Evolutionary conservation across 2,113 vertebrate species (phyloP), one percentile per base, ranked within the genome.

Genomic region (Oceanites oceanicus): DNA sequence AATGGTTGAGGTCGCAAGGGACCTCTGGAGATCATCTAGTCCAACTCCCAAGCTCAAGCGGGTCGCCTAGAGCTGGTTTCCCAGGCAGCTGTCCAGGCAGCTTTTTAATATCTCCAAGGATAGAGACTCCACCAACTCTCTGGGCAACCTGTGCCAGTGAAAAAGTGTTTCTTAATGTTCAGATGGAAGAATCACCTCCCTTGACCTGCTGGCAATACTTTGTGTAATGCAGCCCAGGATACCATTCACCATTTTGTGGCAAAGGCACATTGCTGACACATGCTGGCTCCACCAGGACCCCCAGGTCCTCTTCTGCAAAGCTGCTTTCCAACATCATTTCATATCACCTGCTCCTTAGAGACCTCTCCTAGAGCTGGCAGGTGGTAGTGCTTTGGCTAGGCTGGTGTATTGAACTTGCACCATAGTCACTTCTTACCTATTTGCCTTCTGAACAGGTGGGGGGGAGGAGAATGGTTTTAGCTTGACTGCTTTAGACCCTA

Each of bases 211-310:
- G 30, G 30, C 9, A 34, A 19, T 45, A 42, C 2, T 50, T 71
- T 18, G 10, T 40, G 9, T 42, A 45, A 19, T 11, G 9, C 14
- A 34, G 7, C 1, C 16, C 44, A 61, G 20, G 21, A 17, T 34
- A 40, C 4, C 3, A 2, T n/a, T 63, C 6, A 1, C 6, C 1
- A 5, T 52, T 47, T 40, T 34, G n/a, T 1, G 1, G 18, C n/a
- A 34, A 55, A 15, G 8, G 1, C 20, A 78, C 22, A 6, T 56
- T 52, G 15, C 10, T 77, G 26, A 11, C 38, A 11, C 9, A 4
- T 11, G 4, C 5, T 73, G 18, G 4, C 25, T 77, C 5, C 15
- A 70, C 6, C 13, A 23, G 36, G 13, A 45, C 13, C 8, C 29
- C 5, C 13, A 72, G 2, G 10, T 50, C 49, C 14, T 47, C 15